Percentiles rank a stretch among this genome's conserved stretches.
Evolutionary conservation across 2,113 vertebrate species (phyloP).

Genomic region (Neolamprologus falcicula): DNA sequence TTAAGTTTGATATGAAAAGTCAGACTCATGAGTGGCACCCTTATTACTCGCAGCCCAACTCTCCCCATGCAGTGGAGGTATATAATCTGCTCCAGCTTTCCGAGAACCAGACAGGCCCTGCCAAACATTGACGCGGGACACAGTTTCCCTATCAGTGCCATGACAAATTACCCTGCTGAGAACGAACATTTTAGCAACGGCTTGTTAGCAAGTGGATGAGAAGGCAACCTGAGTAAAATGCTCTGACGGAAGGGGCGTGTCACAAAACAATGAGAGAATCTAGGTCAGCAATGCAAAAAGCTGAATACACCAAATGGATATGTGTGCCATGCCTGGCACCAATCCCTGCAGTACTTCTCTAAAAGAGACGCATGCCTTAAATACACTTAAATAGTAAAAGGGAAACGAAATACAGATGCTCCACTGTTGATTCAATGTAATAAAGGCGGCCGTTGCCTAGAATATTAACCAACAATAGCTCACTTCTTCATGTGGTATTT

Average conservation of each 20-base stretch:
- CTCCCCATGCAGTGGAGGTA: background rate
- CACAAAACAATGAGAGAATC: constrained; percentile 23
- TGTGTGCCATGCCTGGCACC: background rate
- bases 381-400: background rate
- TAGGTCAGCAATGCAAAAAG: constrained; percentile 31
- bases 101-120: background rate
- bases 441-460: background rate
- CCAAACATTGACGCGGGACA: background rate
- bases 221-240: background rate
- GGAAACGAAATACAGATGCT: background rate
- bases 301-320: background rate
- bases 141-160: background rate
- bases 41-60: background rate
- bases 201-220: background rate
- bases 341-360: background rate
- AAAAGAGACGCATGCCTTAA: background rate
- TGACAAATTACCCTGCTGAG: background rate
- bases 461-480: background rate
- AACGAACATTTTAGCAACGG: background rate
- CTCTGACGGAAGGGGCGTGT: constrained; percentile 18
- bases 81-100: background rate
- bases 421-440: background rate
- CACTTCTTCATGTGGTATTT: background rate
- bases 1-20: background rate
- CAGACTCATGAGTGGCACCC: background rate